Base-by-base conservation (phyloP, 2,113 vertebrate species). In the Pelvicachromis taeniatus region DNA sequence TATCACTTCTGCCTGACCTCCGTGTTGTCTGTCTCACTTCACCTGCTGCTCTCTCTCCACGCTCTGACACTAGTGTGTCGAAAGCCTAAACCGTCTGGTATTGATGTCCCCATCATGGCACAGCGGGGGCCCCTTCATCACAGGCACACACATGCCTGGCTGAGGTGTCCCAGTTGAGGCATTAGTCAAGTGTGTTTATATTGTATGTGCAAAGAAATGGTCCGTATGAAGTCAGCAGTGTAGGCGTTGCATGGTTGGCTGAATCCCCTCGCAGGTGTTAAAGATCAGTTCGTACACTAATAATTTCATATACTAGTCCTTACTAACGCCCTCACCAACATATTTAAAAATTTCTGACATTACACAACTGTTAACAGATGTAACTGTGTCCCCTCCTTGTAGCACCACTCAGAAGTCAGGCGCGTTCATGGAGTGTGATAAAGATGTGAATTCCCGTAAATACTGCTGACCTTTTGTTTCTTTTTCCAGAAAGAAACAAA, bases 81-180 rank as follows among this genome's bases (percentile, higher is more conserved):
- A 95, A 94, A 94, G 94, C 92, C 86, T 91, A 91, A 95, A 93
- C 81, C 83, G 86, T 73, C 84, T 88, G 91, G 87, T 90, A 94
- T 94, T 95, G 93, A 94, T 94, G 93, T 94, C 90, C 94, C 92
- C 92, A 94, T 95, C 91, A 94, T 88, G 88, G 55, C 92, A 82
- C 95, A 93, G 93, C 93, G 56, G 92, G 93, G 91, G 91, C 92
- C 93, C 93, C 94, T 94, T 95, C 94, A 94, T 86, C 93, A 87
- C 90, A 42, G 81, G 87, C 85, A 68, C 86, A 86, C 82, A 90
- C 85, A 91, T 88, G 90, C 70, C 63, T 91, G 82, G 91, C 83
- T 93, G 91, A 93, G 91, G 89, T 86, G 92, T 92, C 91, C 90
- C 81, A 83, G 86, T 89, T 88, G 85, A 94, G 82, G 84, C 82